Evolutionary conservation across 2,113 vertebrate genomes (phyloP).

Genomic region (Leucosticte australis): DNA sequence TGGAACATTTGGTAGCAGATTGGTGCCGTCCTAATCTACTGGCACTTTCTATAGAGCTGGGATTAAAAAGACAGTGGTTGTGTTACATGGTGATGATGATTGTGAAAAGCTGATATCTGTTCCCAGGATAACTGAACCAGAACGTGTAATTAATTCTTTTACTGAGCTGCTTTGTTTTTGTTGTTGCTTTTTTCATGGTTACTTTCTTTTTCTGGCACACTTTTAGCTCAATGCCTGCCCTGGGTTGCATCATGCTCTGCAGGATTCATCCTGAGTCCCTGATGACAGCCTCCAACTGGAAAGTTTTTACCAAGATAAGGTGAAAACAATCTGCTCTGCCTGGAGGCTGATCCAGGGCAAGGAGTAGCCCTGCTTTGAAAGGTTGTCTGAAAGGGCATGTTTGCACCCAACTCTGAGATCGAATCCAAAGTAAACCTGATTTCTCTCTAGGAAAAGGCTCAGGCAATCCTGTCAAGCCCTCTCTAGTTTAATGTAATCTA

Average conservation of each 20-base stretch:
- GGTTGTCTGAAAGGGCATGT: conserved; percentile 55
- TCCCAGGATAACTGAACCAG: not conserved
- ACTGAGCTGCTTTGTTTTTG: too few species aligned
- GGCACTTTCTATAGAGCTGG: not conserved
- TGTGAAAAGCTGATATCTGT: not conserved
- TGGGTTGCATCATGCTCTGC: not conserved
- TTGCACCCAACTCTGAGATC: conserved; percentile 32
- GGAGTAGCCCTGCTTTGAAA: conserved; percentile 36
- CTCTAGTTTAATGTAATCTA: conserved; percentile 21
- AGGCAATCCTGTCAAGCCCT: not conserved
- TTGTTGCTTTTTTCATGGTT: not conserved
- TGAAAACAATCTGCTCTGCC: not conserved
- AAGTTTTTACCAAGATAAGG: conserved; percentile 23
- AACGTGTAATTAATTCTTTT: not conserved
- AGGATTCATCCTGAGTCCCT: not conserved
- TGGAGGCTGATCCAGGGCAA: conserved; percentile 7
- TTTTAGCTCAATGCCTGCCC: not conserved
- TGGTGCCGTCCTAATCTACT: not conserved
- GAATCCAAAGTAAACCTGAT: conserved; percentile 56
- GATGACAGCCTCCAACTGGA: not conserved
- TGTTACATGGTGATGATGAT: fast-evolving
- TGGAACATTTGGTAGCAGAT: not conserved
- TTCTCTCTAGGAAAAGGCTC: conserved; percentile 52
- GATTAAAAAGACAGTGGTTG: not conserved
- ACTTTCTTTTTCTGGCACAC: not conserved